phyloP scores from a whole-genome alignment of 2,797 vertebrate genomes.

The Delichon dasypus region DNA sequence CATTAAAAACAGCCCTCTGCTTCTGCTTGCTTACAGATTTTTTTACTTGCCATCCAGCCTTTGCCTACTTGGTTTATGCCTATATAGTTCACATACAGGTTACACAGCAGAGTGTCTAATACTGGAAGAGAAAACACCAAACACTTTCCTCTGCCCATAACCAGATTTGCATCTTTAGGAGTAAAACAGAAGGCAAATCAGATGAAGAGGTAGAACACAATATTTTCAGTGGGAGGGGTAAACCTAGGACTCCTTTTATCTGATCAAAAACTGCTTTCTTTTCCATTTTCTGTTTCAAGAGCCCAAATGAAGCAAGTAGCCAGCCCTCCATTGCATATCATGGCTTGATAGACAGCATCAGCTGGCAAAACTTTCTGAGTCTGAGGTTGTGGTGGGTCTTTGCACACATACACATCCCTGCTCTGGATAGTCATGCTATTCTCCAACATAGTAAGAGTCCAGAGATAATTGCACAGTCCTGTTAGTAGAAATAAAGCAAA shows the following conservation, averaged over 20 bases:
- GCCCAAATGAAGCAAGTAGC: background rate
- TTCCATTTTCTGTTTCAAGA: background rate
- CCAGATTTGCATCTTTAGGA: background rate
- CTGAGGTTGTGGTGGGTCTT: background rate
- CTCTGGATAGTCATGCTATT: background rate
- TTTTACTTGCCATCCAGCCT: background rate
- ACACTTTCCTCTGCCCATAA: background rate
- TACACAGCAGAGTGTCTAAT: background rate
- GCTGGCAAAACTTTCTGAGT: background rate
- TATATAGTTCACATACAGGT: background rate
- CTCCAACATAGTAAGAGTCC: background rate
- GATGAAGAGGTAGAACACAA: accelerated
- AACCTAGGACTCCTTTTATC: background rate
- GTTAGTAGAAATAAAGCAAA: background rate
- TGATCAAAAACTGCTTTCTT: background rate
- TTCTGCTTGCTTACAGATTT: background rate
- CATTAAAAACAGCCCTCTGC: background rate
- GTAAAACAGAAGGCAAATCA: background rate
- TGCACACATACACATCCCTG: background rate
- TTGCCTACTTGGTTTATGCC: background rate
- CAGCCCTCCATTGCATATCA: background rate
- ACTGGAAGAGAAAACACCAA: background rate
- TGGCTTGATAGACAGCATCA: background rate
- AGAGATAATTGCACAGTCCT: background rate
- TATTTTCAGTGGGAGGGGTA: background rate